Evolutionary conservation across 2,113 vertebrate species (phyloP), one percentile per base, ranked within the genome.

Genomic region (Saguinus midas): DNA sequence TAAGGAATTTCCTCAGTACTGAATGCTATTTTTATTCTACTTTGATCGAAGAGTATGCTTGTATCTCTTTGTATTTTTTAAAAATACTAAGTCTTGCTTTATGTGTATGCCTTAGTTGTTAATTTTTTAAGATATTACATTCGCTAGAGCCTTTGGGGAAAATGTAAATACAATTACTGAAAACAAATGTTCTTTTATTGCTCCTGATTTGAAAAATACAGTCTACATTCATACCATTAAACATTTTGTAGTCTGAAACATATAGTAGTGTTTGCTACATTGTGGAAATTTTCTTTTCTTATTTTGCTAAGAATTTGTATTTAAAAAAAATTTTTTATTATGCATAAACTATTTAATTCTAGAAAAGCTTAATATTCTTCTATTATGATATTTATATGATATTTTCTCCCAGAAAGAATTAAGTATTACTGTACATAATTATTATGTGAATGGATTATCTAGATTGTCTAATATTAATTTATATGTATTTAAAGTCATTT

Each of bases 371-470:
- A 45, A 29, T 90, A 17, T 90, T 95, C 23, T 78, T 25, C 11
- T 90, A 17, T 27, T 90, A 1, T 83, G 12, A 70, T 23, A 70
- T 68, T 93, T 91, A 50, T 87, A 45, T 73, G 25, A 58, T 58
- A 70, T 96, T 93, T 58, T 70, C 29, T 61, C 25, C n/a, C 9
- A 90, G 11, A 66, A 97, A 83, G 14, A 92, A 68, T 72, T 84
- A 55, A 82, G 13, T 96, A 68, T 72, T 78, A 37, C 23, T 78
- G 37, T 43, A 87, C 17, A 82, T 35, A 72, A 14, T 87, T 43
- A 50, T n/a, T 72, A 57, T 35, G 79, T 82, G 43, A 68, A 21
- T 82, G 3, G 45, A 25, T 81, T 87, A 55, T 75, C 45, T 79
- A n/a, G 32, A 79, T 86, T 68, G 37, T 45, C 43, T 81, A 40